Evolutionary conservation across 2,888 invertebrate genomes (phyloP).

Genomic region (Drosophila vallismaia): DNA sequence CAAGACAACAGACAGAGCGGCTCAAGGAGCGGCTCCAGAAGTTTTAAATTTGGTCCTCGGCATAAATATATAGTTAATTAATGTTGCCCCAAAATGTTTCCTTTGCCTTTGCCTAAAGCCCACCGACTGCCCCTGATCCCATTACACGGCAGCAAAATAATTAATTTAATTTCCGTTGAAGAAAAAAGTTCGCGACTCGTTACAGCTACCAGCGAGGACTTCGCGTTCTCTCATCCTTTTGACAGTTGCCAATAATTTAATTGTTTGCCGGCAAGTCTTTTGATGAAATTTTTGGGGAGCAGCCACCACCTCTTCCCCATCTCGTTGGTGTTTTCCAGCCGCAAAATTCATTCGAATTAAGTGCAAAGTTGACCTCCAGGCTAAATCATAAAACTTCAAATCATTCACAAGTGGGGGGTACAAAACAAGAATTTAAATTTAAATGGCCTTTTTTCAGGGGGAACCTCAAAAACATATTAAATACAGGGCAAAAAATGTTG

Average conservation of each 20-base stretch:
- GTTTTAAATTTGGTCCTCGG: constrained; percentile 50
- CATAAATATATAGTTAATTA: constrained; percentile 73
- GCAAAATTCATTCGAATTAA: constrained; percentile 60
- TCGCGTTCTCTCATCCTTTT: neutral
- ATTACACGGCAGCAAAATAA: constrained; percentile 46
- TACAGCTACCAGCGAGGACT: neutral
- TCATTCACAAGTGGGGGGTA: constrained; percentile 2
- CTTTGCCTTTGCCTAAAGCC: neutral
- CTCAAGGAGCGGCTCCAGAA: constrained; percentile 27
- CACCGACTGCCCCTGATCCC: constrained; percentile 7
- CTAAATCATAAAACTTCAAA: neutral
- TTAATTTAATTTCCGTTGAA: constrained; percentile 62
- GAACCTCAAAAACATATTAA: constrained; percentile 18
- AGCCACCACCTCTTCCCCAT: constrained; percentile 6
- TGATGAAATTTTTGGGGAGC: constrained; percentile 49
- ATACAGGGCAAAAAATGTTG: constrained; percentile 26
- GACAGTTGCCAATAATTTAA: constrained; percentile 60
- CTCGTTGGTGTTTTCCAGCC: constrained; percentile 5
- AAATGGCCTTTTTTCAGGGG: constrained; percentile 1
- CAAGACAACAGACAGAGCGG: neutral
- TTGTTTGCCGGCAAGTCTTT: constrained; percentile 66
- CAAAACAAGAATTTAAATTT: constrained; percentile 16
- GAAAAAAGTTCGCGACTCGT: constrained; percentile 50
- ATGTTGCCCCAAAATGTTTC: constrained; percentile 46
- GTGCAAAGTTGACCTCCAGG: constrained; percentile 54